Evolutionary conservation across 64 coral and sea anemone genomes (phyloP).

Genomic region (Pachyseris speciosa): DNA sequence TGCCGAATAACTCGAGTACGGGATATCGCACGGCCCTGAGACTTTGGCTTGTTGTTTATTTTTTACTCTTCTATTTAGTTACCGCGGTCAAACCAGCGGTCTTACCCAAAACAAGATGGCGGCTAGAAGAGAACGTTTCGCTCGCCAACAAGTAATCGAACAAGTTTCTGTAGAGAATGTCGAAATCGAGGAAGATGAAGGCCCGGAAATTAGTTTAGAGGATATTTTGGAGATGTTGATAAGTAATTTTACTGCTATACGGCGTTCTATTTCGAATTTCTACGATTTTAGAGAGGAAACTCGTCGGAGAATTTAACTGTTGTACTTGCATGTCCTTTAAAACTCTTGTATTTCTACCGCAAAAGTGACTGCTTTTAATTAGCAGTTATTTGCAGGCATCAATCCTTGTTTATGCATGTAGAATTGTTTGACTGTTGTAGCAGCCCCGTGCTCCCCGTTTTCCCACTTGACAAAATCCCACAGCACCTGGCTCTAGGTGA

Average conservation of each 20-base stretch:
- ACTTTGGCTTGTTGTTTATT: no score
- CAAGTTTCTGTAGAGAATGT: conserved; percentile 37
- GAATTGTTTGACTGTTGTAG: not conserved
- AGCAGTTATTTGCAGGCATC: not conserved
- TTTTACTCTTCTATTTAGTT: no score
- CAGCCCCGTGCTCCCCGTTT: not conserved
- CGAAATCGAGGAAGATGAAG: conserved; percentile 24
- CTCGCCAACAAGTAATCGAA: conserved; percentile 21
- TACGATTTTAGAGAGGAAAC: conserved; percentile 22
- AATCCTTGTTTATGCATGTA: no score
- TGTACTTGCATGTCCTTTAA: not conserved
- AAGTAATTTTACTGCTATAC: conserved; percentile 5
- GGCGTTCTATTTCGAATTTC: conserved; percentile 1
- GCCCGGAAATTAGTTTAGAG: not conserved
- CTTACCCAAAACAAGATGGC: conserved; percentile 30
- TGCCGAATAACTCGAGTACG: no score
- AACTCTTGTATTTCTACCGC: not conserved
- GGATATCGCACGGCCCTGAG: no score
- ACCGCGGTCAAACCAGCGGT: conserved; percentile 29
- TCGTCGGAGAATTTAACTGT: not conserved
- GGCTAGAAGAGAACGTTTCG: conserved; percentile 10
- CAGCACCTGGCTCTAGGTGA: not conserved
- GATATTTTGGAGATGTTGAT: conserved; percentile 16
- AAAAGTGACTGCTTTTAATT: not conserved
- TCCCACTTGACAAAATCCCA: no score